These are phyloP conservation scores for Drosophila pruinosa DNA, from an alignment of 1,140 invertebrate genomes.

Conservation along the genomic window DNA sequence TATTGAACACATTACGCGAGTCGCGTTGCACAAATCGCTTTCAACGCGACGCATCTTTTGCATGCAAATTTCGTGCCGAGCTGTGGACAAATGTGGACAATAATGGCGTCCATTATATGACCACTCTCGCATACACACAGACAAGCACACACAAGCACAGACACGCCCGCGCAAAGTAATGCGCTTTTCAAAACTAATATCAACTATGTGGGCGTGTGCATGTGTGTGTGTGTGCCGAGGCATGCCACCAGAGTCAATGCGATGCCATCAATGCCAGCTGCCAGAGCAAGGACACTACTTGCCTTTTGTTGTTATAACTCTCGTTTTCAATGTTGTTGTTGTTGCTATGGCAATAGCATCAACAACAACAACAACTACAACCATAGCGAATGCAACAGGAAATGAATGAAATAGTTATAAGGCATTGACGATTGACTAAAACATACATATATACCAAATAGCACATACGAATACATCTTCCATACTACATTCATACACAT, in stretches of 20 bases:
- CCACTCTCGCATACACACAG: neutral
- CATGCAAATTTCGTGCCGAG: slow-evolving; percentile 10
- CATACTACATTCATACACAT: no score
- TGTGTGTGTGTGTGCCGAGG: slow-evolving; percentile 8
- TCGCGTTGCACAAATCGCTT: slow-evolving; percentile 8
- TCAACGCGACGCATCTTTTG: slow-evolving; percentile 7
- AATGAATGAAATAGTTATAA: slow-evolving; percentile 56
- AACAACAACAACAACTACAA: neutral
- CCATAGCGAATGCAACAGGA: slow-evolving; percentile 48
- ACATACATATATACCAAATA: slow-evolving; percentile 14
- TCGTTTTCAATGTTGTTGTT: neutral
- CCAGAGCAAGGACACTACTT: slow-evolving; percentile 16
- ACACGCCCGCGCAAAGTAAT: slow-evolving; percentile 39
- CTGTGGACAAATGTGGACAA: slow-evolving; percentile 10
- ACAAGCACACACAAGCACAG: neutral
- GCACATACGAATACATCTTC: slow-evolving; percentile 22
- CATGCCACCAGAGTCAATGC: slow-evolving; percentile 13
- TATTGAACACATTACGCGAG: slow-evolving; percentile 1
- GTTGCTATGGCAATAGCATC: neutral
- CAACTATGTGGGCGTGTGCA: slow-evolving; percentile 29
- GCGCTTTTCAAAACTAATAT: slow-evolving; percentile 74
- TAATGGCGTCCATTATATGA: slow-evolving; percentile 25
- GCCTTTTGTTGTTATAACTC: slow-evolving; percentile 15
- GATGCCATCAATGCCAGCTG: slow-evolving; percentile 29
- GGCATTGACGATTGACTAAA: slow-evolving; percentile 10